Evolutionary conservation across 2,888 invertebrate genomes (phyloP).

Genomic region (Eustalomyia histrio): DNA sequence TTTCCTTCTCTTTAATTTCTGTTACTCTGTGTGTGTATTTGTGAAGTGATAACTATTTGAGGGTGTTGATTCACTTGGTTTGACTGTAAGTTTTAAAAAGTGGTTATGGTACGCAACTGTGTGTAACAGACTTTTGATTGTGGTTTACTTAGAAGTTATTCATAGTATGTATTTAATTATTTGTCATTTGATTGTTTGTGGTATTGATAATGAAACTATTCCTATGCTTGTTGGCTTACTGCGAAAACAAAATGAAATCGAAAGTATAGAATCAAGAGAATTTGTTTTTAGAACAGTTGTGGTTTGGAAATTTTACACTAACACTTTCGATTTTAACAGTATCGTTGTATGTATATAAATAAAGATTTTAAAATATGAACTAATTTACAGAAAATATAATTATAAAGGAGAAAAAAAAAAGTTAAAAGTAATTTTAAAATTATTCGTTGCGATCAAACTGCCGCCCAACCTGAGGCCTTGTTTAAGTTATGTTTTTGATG

Average conservation of each 20-base stretch:
- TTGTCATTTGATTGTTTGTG: background rate
- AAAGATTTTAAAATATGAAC: too few species aligned
- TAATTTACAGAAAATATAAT: too few species aligned
- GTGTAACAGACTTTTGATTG: slow-evolving; percentile 32
- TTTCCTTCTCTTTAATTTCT: slow-evolving; percentile 4
- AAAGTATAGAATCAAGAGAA: slow-evolving; percentile 15
- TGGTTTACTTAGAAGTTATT: slow-evolving; percentile 23
- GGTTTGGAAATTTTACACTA: background rate
- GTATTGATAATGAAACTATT: slow-evolving; percentile 4
- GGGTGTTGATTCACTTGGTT: slow-evolving; percentile 8
- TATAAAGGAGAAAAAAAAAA: too few species aligned
- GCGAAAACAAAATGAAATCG: background rate
- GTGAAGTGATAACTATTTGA: slow-evolving; percentile 26
- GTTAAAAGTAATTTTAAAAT: too few species aligned
- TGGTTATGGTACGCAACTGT: background rate
- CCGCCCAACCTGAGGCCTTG: too few species aligned
- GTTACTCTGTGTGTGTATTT: slow-evolving; percentile 5
- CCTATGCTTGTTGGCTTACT: background rate
- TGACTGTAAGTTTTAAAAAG: background rate
- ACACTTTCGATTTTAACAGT: background rate
- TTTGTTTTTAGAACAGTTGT: slow-evolving; percentile 27
- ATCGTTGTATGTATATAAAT: too few species aligned
- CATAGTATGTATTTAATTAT: background rate
- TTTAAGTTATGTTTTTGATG: too few species aligned
- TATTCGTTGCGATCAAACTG: too few species aligned